Percentiles rank a stretch among this genome's conserved stretches.
Conservation (phyloP, 2,888 invertebrate species). For the Harpagoxenus sublaevis region DNA sequence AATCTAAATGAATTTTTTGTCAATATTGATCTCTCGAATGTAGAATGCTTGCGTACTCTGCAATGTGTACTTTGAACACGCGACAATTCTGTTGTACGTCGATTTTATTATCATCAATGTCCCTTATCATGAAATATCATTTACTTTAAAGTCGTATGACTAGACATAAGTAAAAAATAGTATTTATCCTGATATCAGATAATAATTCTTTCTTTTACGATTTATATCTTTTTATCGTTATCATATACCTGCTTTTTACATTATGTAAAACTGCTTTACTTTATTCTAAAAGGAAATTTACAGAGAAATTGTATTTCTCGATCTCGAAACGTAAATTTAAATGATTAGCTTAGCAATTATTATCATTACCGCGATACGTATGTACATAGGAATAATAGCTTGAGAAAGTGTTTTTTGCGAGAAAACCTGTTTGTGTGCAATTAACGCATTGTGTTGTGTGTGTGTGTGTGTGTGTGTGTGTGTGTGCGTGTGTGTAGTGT, state of each 20-base stretch:
- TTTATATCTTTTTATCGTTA: background rate
- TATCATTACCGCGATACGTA: background rate
- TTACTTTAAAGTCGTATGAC: background rate
- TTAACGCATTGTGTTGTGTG: background rate
- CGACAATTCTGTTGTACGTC: background rate
- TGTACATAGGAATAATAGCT: background rate
- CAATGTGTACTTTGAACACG: background rate
- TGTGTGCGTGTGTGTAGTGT: no score
- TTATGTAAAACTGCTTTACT: background rate
- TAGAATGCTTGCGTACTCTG: background rate
- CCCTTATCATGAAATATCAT: background rate
- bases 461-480: background rate
- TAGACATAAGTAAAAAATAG: background rate
- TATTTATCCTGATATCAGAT: background rate
- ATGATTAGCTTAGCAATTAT: background rate
- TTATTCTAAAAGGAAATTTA: background rate
- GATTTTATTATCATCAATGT: background rate
- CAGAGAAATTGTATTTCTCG: background rate
- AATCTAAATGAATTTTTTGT: constrained; percentile 7
- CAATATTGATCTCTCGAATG: background rate
- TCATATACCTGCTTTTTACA: background rate
- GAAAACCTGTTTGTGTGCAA: constrained; percentile 3
- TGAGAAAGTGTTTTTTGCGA: background rate
- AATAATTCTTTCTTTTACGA: background rate
- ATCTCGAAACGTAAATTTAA: background rate